Evolutionary conservation across 2,797 vertebrate genomes (phyloP).

Genomic region (Fistularia commersonii): DNA sequence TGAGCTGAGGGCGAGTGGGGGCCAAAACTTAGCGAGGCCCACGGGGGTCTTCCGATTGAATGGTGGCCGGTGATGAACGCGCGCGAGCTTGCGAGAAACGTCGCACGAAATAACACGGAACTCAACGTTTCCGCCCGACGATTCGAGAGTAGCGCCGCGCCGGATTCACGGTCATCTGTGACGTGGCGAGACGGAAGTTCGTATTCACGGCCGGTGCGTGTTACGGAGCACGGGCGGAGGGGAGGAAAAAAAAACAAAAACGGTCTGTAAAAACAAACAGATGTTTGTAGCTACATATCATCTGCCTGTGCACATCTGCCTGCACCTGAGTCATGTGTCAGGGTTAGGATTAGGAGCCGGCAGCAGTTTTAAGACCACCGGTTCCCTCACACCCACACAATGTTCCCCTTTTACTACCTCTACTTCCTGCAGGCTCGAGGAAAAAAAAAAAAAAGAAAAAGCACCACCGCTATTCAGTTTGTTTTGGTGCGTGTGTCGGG

Average conservation of each 20-base stretch:
- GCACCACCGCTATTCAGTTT: too few relatives aligned
- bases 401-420: not conserved
- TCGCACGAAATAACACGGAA: conserved; percentile 34
- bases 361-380: conserved; percentile 15
- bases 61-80: conserved; percentile 47
- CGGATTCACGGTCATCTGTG: conserved; percentile 1
- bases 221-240: not conserved
- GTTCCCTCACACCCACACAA: conserved; percentile 1
- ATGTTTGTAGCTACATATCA: conserved; percentile 19
- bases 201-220: too few relatives aligned
- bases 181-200: too few relatives aligned
- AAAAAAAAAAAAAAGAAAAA: too few relatives aligned
- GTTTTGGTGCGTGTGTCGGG: too few relatives aligned
- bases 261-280: conserved; percentile 19
- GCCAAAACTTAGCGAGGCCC: conserved; percentile 56
- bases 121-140: conserved; percentile 28
- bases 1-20: conserved; percentile 52
- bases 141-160: conserved; percentile 29
- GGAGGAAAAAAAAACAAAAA: not conserved
- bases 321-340: conserved; percentile 15
- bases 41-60: conserved; percentile 59
- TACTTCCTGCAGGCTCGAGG: too few relatives aligned
- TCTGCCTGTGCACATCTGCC: conserved; percentile 17
- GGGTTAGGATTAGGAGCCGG: conserved; percentile 25
- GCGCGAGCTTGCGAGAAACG: conserved; percentile 46